Percentiles rank a stretch among this genome's conserved stretches.
phyloP scores from a whole-genome alignment of 2,797 vertebrate genomes.

The Tadarida brasiliensis region DNA sequence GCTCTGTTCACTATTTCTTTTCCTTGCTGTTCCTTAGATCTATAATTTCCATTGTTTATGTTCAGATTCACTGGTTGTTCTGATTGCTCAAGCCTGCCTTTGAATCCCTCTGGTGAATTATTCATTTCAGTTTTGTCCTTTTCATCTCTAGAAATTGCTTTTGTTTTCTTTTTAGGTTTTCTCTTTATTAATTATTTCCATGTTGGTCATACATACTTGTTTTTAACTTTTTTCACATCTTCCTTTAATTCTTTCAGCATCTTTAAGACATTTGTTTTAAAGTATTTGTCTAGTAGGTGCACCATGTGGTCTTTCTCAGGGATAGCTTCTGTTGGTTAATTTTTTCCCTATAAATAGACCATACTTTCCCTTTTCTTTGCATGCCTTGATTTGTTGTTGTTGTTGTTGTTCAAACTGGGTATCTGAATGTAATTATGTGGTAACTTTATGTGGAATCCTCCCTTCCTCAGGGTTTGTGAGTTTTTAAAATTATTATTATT shows the following conservation, averaged over 20 bases:
- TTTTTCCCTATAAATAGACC: neutral
- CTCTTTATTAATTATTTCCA: neutral
- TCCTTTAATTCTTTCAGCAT: neutral
- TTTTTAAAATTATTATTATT: neutral
- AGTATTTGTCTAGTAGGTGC: slow-evolving; percentile 9
- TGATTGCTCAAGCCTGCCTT: neutral
- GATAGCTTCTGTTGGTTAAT: neutral
- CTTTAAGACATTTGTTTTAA: neutral
- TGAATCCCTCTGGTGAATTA: slow-evolving; percentile 10
- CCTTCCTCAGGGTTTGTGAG: neutral
- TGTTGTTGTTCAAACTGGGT: neutral
- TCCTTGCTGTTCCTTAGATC: neutral
- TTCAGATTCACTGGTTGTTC: neutral
- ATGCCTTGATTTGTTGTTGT: neutral
- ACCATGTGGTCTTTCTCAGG: neutral
- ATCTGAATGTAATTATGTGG: neutral
- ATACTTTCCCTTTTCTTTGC: neutral
- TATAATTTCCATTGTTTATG: neutral
- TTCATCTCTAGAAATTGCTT: neutral
- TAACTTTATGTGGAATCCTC: neutral
- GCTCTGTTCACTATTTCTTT: neutral
- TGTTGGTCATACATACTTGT: neutral
- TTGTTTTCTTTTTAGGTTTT: slow-evolving; percentile 4
- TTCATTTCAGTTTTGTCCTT: neutral
- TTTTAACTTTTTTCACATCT: neutral